A percentile compares a stretch with the other conserved stretches of the same genome.
These are phyloP conservation scores for Zapornia atra DNA, from an alignment of 2,113 vertebrate species.

Conservation along the genomic window DNA sequence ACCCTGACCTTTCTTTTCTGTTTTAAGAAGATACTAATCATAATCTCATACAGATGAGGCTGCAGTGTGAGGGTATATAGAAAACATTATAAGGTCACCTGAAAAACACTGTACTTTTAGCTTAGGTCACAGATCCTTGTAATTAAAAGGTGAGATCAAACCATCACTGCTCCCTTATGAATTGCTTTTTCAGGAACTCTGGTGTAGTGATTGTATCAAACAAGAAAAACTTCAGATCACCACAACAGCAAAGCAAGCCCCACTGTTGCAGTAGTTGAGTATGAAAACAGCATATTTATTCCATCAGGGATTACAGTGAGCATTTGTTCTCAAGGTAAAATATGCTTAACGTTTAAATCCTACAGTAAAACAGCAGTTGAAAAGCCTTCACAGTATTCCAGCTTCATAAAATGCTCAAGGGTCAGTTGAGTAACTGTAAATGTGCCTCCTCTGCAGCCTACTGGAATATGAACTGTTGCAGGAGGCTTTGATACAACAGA, in stretches of 20 bases:
- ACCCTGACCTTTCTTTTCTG: background rate
- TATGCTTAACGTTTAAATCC: background rate
- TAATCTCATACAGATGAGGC: background rate
- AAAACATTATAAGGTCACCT: background rate
- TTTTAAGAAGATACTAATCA: background rate
- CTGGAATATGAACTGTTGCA: constrained; percentile 43
- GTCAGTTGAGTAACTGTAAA: constrained; percentile 35
- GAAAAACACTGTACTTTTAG: background rate
- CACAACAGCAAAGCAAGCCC: background rate
- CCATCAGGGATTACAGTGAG: background rate
- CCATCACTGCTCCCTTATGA: background rate
- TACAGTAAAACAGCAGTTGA: background rate
- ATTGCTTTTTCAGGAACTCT: background rate
- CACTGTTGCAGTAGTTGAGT: background rate
- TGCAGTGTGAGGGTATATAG: background rate
- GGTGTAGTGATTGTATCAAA: background rate
- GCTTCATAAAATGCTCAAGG: constrained; percentile 39
- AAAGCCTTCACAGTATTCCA: constrained; percentile 1
- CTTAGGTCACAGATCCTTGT: background rate
- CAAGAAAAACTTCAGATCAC: background rate
- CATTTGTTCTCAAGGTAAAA: constrained; percentile 11
- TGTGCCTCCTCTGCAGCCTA: background rate
- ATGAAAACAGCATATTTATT: background rate
- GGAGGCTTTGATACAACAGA: constrained; percentile 3
- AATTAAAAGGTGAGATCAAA: background rate